These are phyloP conservation scores for Drosophila pseudoobscura DNA, from an alignment of 1,140 invertebrate species.

Conservation along the genomic window DNA sequence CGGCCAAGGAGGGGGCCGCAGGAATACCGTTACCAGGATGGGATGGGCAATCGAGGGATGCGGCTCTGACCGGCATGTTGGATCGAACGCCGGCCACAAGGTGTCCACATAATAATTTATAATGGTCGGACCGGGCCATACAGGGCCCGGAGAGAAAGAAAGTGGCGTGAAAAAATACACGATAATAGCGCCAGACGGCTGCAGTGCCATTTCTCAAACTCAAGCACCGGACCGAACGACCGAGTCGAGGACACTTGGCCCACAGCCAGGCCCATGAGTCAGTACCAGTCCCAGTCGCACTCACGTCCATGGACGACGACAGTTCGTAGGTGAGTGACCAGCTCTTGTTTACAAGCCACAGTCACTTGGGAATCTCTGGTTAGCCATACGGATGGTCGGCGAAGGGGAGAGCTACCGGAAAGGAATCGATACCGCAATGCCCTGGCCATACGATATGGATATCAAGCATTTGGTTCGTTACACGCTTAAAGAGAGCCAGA, in stretches of 20 bases:
- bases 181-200: slow-evolving; percentile 51
- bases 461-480: no score
- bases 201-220: slow-evolving; percentile 56
- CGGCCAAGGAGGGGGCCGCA: no score
- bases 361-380: slow-evolving; percentile 17
- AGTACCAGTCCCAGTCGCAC: not conserved
- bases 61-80: slow-evolving; percentile 23
- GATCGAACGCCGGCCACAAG: slow-evolving; percentile 42
- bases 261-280: slow-evolving; percentile 28
- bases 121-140: slow-evolving; percentile 41
- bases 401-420: slow-evolving; percentile 3
- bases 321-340: slow-evolving; percentile 47
- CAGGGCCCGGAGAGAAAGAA: slow-evolving; percentile 20
- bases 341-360: slow-evolving; percentile 38
- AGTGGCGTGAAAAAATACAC: slow-evolving; percentile 37
- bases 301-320: no score
- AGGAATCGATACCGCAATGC: slow-evolving; percentile 22
- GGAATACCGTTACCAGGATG: not conserved
- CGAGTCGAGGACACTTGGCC: slow-evolving; percentile 30
- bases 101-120: slow-evolving; percentile 57
- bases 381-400: slow-evolving; percentile 21
- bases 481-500: no score
- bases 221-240: slow-evolving; percentile 42
- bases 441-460: no score
- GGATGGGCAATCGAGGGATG: not conserved